These are phyloP conservation scores for Lontra canadensis DNA, from an alignment of 2,113 vertebrate species.

Conservation along the genomic window DNA sequence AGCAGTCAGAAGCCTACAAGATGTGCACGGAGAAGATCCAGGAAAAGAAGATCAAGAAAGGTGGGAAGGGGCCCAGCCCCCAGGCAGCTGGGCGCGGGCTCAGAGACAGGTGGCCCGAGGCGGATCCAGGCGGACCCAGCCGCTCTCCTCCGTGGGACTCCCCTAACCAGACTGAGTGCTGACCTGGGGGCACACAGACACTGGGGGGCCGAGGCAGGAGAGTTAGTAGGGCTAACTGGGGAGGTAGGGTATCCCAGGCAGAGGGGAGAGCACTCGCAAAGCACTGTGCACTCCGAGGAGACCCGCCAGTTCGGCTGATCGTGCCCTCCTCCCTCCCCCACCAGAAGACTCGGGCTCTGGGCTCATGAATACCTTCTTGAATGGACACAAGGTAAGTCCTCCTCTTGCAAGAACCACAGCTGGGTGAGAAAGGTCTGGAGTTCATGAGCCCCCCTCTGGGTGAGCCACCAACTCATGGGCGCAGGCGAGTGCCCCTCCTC, in stretches of 20 bases:
- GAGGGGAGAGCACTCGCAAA: not conserved
- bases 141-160: not conserved
- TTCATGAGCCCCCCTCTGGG: not conserved
- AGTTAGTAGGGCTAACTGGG: not conserved
- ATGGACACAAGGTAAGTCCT: slow-evolving; percentile 81
- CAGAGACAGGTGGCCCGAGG: not conserved
- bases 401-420: slow-evolving; percentile 71
- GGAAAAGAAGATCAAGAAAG: slow-evolving; percentile 97
- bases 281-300: not conserved
- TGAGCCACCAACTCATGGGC: not conserved
- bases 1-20: slow-evolving; percentile 97
- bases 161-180: not conserved
- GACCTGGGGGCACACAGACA: not conserved
- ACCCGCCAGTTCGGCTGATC: not conserved
- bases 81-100: fast-evolving
- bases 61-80: slow-evolving; percentile 73
- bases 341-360: slow-evolving; percentile 80
- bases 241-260: not conserved
- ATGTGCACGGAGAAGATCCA: slow-evolving; percentile 95
- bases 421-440: not conserved
- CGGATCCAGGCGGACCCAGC: not conserved
- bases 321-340: not conserved
- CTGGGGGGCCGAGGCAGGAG: fast-evolving
- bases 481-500: not conserved
- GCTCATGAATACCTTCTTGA: slow-evolving; percentile 81